Conservation (phyloP, 2,113 vertebrate species). For the Pavo muticus region DNA sequence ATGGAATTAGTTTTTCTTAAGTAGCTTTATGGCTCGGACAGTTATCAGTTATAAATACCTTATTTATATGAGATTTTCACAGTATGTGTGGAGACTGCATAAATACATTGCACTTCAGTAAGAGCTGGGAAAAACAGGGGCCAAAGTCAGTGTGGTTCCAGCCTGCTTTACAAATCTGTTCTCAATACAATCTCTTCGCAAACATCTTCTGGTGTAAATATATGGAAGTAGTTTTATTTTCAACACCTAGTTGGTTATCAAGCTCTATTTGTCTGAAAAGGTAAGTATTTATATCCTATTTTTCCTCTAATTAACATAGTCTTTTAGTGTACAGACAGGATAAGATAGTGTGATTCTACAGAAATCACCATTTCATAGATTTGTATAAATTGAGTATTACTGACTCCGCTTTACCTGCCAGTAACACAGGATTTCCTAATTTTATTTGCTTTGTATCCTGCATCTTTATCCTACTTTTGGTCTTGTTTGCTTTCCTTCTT, state of each 20-base stretch:
- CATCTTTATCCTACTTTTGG: not conserved
- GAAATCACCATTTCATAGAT: not conserved
- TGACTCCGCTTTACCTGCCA: not conserved
- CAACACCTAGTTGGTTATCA: not conserved
- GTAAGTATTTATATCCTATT: not conserved
- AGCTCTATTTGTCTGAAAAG: not conserved
- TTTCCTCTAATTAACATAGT: not conserved
- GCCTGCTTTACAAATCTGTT: not conserved
- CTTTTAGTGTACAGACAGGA: not conserved
- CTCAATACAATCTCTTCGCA: not conserved
- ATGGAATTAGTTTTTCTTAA: not conserved
- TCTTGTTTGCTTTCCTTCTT: not conserved
- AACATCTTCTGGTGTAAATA: not conserved
- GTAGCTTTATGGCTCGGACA: not conserved
- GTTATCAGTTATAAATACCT: not conserved
- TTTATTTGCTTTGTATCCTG: not conserved
- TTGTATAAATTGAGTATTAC: not conserved
- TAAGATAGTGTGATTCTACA: not conserved
- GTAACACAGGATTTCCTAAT: not conserved
- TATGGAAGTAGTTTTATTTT: not conserved
- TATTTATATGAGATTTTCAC: not conserved
- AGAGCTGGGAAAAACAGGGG: not conserved
- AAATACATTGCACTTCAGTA: not conserved
- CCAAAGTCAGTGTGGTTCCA: not conserved
- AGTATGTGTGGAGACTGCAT: rapidly evolving